Evolutionary conservation across 2,113 vertebrate species (phyloP).

Genomic region (Platysteira castanea): DNA sequence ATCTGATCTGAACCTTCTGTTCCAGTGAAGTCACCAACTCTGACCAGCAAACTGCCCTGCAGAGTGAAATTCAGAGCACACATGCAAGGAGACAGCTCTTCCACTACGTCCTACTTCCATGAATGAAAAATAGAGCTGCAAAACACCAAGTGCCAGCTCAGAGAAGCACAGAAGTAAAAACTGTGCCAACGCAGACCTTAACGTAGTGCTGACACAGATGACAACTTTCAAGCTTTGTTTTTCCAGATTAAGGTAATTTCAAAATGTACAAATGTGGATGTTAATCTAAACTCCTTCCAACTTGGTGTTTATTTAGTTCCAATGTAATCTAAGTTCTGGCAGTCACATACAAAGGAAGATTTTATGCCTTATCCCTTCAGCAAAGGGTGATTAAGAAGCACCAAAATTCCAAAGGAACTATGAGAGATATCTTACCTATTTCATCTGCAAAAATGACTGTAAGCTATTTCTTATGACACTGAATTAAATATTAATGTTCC

Average conservation of each 20-base stretch:
- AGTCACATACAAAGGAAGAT: neutral
- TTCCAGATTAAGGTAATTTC: neutral
- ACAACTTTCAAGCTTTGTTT: neutral
- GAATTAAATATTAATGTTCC: neutral
- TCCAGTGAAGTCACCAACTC: neutral
- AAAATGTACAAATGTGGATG: neutral
- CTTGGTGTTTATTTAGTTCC: neutral
- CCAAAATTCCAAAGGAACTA: neutral
- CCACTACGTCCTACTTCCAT: fast-evolving
- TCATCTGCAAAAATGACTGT: neutral
- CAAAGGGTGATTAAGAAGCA: neutral
- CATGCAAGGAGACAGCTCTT: neutral
- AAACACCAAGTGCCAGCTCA: neutral
- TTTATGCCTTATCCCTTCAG: neutral
- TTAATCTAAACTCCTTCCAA: neutral
- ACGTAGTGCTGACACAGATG: neutral
- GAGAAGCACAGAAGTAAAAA: neutral
- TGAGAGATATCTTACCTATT: neutral
- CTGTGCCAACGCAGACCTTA: neutral
- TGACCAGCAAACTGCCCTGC: neutral
- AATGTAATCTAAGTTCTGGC: neutral
- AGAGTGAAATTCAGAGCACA: neutral
- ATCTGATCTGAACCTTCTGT: neutral
- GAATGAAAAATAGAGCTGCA: neutral
- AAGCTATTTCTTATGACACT: neutral